These are phyloP conservation scores for Drosophila virilis DNA, from an alignment of 1,140 invertebrate species.

Conservation along the genomic window DNA sequence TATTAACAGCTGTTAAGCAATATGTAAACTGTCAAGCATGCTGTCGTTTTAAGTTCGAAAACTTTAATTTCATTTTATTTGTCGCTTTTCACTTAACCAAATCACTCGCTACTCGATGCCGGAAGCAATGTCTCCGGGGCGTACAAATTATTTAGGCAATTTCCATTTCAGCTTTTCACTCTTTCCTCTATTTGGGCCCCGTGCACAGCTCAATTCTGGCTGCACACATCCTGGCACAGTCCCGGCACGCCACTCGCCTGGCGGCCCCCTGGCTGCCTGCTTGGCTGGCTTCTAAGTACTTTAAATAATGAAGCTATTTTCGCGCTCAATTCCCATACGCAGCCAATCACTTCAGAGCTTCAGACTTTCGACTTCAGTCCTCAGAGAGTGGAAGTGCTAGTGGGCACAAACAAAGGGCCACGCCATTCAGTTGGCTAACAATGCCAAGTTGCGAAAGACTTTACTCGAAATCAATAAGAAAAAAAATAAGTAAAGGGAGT, in stretches of 20 bases:
- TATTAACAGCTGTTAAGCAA: too few relatives aligned
- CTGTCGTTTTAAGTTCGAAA: neutral
- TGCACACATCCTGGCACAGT: constrained; percentile 28
- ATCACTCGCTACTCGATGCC: constrained; percentile 29
- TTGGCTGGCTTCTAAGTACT: constrained; percentile 58
- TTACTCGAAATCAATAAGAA: constrained; percentile 46
- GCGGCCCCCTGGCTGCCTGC: neutral
- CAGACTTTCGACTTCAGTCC: constrained; percentile 30
- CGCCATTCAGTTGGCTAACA: constrained; percentile 35
- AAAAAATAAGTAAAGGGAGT: neutral
- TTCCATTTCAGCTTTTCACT: constrained; percentile 44
- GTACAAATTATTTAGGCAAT: constrained; percentile 81
- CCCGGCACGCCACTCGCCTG: too few relatives aligned
- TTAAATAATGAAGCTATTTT: constrained; percentile 83
- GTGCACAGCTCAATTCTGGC: constrained; percentile 61
- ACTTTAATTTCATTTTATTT: constrained; percentile 3
- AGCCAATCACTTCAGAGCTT: constrained; percentile 70
- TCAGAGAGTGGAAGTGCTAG: neutral
- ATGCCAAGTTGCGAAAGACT: constrained; percentile 26
- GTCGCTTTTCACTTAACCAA: constrained; percentile 29
- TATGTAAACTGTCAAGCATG: too few relatives aligned
- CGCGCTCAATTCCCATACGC: constrained; percentile 79
- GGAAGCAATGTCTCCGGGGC: constrained; percentile 47
- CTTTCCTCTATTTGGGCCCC: constrained; percentile 4
- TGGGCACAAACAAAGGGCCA: constrained; percentile 50